Conservation (phyloP, 1,140 invertebrate genomes). For the Maconellicoccus hirsutus region DNA sequence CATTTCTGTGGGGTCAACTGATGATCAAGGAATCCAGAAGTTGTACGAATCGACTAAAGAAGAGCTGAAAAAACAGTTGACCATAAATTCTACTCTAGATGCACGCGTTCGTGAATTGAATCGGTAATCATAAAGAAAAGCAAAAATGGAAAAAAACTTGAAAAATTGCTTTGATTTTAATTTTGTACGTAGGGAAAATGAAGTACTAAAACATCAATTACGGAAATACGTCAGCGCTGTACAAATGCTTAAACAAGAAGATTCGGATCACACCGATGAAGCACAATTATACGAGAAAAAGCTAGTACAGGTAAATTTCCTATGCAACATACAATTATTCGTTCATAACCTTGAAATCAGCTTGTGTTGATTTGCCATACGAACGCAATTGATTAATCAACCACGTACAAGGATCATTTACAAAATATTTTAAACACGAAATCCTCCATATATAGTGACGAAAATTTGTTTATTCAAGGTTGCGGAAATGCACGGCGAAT, state of each 20-base stretch:
- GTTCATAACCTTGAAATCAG: background rate
- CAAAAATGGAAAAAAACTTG: background rate
- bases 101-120: background rate
- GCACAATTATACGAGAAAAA: conserved; percentile 76
- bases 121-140: background rate
- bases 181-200: conserved; percentile 59
- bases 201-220: conserved; percentile 73
- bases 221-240: conserved; percentile 82
- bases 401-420: too few species aligned
- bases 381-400: too few species aligned
- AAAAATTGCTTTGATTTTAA: conserved; percentile 16
- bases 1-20: conserved; percentile 24
- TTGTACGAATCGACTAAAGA: conserved; percentile 13
- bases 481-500: conserved; percentile 89
- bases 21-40: conserved; percentile 19
- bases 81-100: background rate
- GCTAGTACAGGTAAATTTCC: conserved; percentile 51
- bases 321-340: background rate
- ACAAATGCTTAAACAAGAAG: conserved; percentile 53
- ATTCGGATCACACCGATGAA: conserved; percentile 47
- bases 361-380: background rate
- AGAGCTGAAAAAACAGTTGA: background rate
- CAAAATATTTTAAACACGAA: too few species aligned
- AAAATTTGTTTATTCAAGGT: conserved; percentile 39
- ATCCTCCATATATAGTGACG: too few species aligned